Conservation (phyloP, 35 echinoderm and acorn worm genomes). For the Heliocidaris tuberculata region DNA sequence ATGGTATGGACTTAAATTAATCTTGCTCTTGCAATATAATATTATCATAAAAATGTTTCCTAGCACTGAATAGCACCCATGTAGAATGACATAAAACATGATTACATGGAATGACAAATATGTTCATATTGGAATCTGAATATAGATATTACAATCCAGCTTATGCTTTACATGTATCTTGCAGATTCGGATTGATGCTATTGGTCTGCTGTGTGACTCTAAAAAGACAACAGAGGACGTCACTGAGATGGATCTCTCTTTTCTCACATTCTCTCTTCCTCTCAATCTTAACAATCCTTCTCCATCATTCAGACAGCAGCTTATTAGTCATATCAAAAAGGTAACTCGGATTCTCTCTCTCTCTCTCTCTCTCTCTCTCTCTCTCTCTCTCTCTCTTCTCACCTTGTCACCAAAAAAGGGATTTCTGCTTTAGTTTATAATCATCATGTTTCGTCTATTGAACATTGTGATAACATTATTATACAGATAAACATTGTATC, state of each 20-base stretch:
- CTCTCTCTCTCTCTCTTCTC: neutral
- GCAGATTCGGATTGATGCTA: constrained; percentile 67
- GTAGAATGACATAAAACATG: no score
- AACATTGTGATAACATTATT: no score
- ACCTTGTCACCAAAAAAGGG: no score
- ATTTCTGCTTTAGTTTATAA: no score
- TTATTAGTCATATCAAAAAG: constrained; percentile 77
- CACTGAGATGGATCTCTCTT: constrained; percentile 55
- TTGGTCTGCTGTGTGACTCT: constrained; percentile 85
- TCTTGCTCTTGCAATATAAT: no score
- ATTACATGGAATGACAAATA: no score
- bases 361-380: neutral
- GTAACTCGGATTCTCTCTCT: constrained; percentile 20
- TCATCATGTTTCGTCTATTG: no score
- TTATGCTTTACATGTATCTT: neutral
- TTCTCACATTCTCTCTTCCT: constrained; percentile 61
- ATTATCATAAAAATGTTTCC: no score
- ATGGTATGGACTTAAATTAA: no score
- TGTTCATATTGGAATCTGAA: neutral
- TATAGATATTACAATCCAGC: neutral
- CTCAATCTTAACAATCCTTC: constrained; percentile 75
- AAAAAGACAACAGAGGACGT: constrained; percentile 78
- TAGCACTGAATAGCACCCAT: no score
- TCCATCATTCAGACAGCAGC: constrained; percentile 83
- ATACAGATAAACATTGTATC: no score